These are phyloP conservation scores for Tapera naevia DNA, from an alignment of 2,797 vertebrate species.

Conservation along the genomic window DNA sequence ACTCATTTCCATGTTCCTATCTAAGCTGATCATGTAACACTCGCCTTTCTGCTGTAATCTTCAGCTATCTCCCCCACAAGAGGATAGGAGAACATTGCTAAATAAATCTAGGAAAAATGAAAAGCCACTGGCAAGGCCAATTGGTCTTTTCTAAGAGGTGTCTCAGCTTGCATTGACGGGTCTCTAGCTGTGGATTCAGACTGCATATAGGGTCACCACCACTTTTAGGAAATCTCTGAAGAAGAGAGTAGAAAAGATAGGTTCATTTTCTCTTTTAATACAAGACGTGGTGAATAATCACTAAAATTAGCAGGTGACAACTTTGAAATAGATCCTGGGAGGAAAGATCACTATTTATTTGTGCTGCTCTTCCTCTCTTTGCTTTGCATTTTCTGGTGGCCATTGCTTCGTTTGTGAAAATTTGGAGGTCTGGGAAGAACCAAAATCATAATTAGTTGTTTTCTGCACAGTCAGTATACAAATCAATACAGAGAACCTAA, in stretches of 20 bases:
- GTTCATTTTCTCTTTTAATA: background rate
- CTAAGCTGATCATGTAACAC: background rate
- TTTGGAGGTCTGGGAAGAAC: background rate
- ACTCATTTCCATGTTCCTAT: conserved; percentile 53
- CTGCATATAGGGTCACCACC: background rate
- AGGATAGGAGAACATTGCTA: background rate
- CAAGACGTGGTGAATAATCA: background rate
- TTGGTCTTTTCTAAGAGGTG: background rate
- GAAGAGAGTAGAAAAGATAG: background rate
- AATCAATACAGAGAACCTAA: background rate
- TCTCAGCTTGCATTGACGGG: accelerated
- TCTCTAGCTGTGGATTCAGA: background rate
- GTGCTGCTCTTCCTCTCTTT: background rate
- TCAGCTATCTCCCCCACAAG: background rate
- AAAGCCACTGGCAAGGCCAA: background rate
- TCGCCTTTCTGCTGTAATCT: background rate
- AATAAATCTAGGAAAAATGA: background rate
- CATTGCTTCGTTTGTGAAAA: accelerated
- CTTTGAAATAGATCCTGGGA: background rate
- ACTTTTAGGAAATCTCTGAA: background rate
- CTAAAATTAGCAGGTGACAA: background rate
- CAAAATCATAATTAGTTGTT: background rate
- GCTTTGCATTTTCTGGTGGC: background rate
- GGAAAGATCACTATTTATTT: background rate
- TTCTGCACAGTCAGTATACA: background rate